Conservation (phyloP, 1,140 invertebrate species). For the Meloidogyne hapla region DNA sequence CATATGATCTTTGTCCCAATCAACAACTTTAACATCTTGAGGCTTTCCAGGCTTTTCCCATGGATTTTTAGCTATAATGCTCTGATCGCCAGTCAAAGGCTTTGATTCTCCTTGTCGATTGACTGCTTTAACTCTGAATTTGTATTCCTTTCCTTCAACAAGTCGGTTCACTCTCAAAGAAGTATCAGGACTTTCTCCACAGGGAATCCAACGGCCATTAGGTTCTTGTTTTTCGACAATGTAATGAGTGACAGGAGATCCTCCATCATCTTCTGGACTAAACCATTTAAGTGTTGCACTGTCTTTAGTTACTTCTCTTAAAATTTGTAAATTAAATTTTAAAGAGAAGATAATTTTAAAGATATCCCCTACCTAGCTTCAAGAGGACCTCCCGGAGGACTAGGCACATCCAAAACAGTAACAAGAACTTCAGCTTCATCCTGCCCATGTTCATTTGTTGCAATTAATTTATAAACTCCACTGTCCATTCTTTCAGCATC, state of each 20-base stretch:
- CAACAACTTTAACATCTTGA: slow-evolving; percentile 80
- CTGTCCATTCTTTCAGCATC: slow-evolving; percentile 69
- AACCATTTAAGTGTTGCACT: slow-evolving; percentile 67
- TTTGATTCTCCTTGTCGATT: slow-evolving; percentile 94
- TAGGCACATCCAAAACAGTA: slow-evolving; percentile 74
- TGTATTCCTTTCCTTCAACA: slow-evolving; percentile 92
- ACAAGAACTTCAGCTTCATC: slow-evolving; percentile 91
- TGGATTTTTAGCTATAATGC: slow-evolving; percentile 91
- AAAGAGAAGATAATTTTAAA: background rate
- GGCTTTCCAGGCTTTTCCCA: slow-evolving; percentile 92
- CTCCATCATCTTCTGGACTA: slow-evolving; percentile 68
- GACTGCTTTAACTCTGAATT: slow-evolving; percentile 88
- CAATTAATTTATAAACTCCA: slow-evolving; percentile 83
- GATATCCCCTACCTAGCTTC: slow-evolving; percentile 54
- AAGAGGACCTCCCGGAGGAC: slow-evolving; percentile 66
- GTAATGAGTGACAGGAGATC: slow-evolving; percentile 83
- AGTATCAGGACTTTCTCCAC: slow-evolving; percentile 80
- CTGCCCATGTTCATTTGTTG: slow-evolving; percentile 87
- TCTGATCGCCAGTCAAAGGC: slow-evolving; percentile 79
- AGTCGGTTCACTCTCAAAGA: slow-evolving; percentile 72
- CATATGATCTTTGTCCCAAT: slow-evolving; percentile 93
- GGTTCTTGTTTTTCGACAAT: slow-evolving; percentile 86
- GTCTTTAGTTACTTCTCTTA: slow-evolving; percentile 66
- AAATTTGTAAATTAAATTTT: background rate
- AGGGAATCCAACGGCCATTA: slow-evolving; percentile 65